Percentiles rank a stretch among this genome's conserved stretches.
Evolutionary conservation across 2,113 vertebrate genomes (phyloP).

Genomic region (Hipposideros armiger): DNA sequence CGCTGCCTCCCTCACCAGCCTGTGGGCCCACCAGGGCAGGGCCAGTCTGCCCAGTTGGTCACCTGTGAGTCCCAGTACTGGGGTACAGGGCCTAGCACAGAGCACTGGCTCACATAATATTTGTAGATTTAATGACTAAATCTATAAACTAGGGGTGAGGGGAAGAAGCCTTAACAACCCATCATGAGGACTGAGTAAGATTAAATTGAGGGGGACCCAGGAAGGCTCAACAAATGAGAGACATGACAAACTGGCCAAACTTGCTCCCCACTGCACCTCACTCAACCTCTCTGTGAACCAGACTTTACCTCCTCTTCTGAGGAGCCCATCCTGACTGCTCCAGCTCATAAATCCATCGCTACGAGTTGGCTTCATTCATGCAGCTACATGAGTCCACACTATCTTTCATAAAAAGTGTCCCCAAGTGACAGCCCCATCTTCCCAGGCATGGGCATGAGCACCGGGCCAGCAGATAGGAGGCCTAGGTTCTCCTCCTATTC

Average conservation of each 20-base stretch:
- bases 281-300: not conserved
- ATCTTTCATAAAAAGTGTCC: not conserved
- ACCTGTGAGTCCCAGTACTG: not conserved
- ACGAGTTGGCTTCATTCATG: not conserved
- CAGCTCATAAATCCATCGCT: not conserved
- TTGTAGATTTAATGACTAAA: not conserved
- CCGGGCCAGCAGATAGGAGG: not conserved
- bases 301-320: slow-evolving; percentile 4
- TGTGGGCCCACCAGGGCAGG: not conserved
- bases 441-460: not conserved
- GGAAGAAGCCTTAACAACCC: not conserved
- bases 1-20: not conserved
- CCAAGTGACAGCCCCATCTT: not conserved
- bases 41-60: not conserved
- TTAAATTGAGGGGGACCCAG: not conserved
- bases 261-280: not conserved
- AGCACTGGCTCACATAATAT: not conserved
- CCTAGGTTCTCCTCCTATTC: not conserved
- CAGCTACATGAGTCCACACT: not conserved
- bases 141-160: not conserved
- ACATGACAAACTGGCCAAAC: not conserved
- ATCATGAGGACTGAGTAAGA: not conserved
- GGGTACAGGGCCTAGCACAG: not conserved
- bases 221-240: not conserved
- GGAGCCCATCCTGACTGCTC: not conserved